These are phyloP conservation scores for Suricata suricatta DNA, from an alignment of 2,113 vertebrate species.

Conservation along the genomic window DNA sequence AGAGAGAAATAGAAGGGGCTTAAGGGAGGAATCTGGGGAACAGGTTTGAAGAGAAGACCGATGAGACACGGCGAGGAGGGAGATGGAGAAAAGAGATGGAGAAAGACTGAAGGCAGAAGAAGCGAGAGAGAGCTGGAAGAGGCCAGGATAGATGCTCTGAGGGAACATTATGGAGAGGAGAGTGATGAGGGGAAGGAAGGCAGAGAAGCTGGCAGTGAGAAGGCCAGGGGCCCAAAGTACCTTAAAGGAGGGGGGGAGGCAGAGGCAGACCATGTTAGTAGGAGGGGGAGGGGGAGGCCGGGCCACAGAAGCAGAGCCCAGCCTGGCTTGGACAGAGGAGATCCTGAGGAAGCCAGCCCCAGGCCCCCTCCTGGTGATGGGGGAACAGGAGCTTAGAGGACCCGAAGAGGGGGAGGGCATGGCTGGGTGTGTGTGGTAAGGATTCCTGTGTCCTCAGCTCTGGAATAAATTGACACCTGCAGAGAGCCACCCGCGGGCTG, in stretches of 20 bases:
- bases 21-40: constrained; percentile 43
- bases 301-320: constrained; percentile 30
- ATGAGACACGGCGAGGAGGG: constrained; percentile 61
- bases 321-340: not conserved
- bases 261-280: not conserved
- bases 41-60: constrained; percentile 57
- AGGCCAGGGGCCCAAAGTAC: constrained; percentile 49
- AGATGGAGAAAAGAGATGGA: constrained; percentile 2
- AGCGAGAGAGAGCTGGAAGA: constrained; percentile 59
- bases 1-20: not conserved
- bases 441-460: constrained; percentile 77
- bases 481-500: constrained; percentile 78
- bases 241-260: not conserved
- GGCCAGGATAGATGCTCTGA: constrained; percentile 55
- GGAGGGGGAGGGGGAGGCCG: not conserved
- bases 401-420: constrained; percentile 52
- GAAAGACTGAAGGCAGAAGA: constrained; percentile 55
- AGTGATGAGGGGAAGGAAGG: not conserved
- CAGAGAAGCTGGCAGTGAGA: constrained; percentile 42
- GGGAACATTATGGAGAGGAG: constrained; percentile 47
- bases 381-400: constrained; percentile 39
- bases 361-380: constrained; percentile 44
- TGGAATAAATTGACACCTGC: constrained; percentile 82
- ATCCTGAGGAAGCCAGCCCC: not conserved
- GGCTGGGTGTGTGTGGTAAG: constrained; percentile 68